Conservation (phyloP, 2,113 vertebrate species). For the Urocolius indicus region DNA sequence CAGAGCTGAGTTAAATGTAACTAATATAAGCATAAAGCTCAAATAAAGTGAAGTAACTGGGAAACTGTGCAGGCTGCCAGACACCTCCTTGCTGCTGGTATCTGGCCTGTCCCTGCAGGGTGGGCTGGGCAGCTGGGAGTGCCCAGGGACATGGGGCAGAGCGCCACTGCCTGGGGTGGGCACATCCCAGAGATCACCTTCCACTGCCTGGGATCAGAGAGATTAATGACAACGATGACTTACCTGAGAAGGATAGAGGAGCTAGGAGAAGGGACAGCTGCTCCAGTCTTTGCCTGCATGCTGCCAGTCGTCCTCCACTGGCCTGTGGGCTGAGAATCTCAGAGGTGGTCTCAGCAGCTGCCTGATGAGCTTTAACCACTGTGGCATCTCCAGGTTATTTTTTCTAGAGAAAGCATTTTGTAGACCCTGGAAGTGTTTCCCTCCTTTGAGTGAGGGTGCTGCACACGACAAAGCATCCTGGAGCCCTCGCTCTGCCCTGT, state of each 20-base stretch:
- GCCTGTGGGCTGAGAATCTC: background rate
- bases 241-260: background rate
- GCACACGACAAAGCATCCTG: background rate
- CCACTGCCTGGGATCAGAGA: background rate
- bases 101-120: background rate
- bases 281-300: background rate
- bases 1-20: background rate
- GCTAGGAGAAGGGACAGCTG: background rate
- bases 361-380: background rate
- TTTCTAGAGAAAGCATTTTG: background rate
- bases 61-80: background rate
- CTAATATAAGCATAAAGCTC: background rate
- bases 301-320: accelerated
- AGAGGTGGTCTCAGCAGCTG: accelerated
- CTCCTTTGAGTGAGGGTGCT: background rate
- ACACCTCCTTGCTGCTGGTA: background rate
- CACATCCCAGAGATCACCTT: background rate
- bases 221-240: background rate
- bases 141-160: accelerated
- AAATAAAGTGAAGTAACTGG: background rate
- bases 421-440: background rate
- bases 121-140: background rate
- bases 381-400: background rate
- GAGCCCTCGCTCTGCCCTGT: accelerated
- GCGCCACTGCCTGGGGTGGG: accelerated